Percentiles rank a stretch among this genome's conserved stretches.
phyloP scores from a whole-genome alignment of 2,113 vertebrate species.

The Sapajus apella region DNA sequence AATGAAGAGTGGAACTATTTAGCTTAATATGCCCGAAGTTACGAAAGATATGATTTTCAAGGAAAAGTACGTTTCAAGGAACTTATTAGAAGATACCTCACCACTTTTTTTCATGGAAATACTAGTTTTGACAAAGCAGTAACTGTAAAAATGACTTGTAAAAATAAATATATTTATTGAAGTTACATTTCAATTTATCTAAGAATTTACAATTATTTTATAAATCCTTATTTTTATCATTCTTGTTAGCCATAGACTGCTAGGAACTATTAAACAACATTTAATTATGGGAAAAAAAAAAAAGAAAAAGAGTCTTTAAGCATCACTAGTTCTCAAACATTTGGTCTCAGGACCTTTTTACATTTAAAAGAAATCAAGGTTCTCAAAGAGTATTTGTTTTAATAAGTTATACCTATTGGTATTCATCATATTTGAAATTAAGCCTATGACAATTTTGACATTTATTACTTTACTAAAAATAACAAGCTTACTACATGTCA shows the following conservation, averaged over 20 bases:
- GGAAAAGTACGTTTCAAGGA: not conserved
- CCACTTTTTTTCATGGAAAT: not conserved
- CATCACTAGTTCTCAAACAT: not conserved
- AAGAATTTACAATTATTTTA: not conserved
- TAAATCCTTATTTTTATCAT: slow-evolving; percentile 8
- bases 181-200: not conserved
- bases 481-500: not conserved
- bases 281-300: not conserved
- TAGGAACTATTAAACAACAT: not conserved
- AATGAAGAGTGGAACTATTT: not conserved
- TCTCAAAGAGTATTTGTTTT: not conserved
- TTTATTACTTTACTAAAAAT: slow-evolving; percentile 12
- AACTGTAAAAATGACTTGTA: slow-evolving; percentile 17
- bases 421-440: slow-evolving; percentile 16
- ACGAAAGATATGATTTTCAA: not conserved
- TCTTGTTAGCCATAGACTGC: not conserved
- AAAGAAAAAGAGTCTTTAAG: not conserved
- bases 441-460: not conserved
- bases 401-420: not conserved
- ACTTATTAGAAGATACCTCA: not conserved
- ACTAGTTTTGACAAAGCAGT: not conserved
- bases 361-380: not conserved
- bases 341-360: not conserved
- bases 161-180: not conserved
- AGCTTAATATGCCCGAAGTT: not conserved